These are phyloP conservation scores for Zoroaster sp. DNA, from an alignment of 53 echinoderm and acorn worm genomes.

Conservation along the genomic window DNA sequence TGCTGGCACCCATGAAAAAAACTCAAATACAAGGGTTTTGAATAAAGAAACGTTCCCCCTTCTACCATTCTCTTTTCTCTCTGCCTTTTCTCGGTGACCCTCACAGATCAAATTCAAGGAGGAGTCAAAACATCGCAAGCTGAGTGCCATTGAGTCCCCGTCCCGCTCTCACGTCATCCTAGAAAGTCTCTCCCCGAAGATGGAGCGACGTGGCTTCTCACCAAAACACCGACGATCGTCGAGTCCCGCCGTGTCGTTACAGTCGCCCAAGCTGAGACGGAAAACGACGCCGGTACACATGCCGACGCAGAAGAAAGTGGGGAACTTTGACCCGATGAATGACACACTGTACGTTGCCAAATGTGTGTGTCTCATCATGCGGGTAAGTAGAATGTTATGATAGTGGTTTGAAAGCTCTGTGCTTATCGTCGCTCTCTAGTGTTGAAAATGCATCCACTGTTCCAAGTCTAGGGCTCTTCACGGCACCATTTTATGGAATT, in stretches of 20 bases:
- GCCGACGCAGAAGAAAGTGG: conserved; percentile 46
- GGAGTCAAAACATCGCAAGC: conserved; percentile 61
- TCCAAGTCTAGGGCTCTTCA: too few relatives aligned
- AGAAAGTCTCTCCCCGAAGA: conserved; percentile 76
- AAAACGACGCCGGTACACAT: conserved; percentile 70
- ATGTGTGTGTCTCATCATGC: conserved; percentile 87
- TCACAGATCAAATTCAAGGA: conserved; percentile 77
- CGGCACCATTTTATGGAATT: too few relatives aligned
- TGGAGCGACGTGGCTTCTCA: conserved; percentile 67
- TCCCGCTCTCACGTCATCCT: conserved; percentile 72
- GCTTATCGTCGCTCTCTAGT: too few relatives aligned
- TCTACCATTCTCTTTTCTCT: background rate
- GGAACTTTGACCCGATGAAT: conserved; percentile 82
- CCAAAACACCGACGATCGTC: conserved; percentile 65
- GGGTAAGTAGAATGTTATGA: background rate
- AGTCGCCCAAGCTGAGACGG: conserved; percentile 72
- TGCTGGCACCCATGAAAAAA: too few relatives aligned
- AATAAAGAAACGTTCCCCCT: too few relatives aligned
- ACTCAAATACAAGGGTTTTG: too few relatives aligned
- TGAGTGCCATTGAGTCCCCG: conserved; percentile 68
- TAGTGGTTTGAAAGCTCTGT: background rate
- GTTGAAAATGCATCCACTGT: too few relatives aligned
- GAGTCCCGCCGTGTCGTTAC: conserved; percentile 67
- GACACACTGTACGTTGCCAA: conserved; percentile 91
- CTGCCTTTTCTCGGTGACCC: too few relatives aligned